phyloP scores from a whole-genome alignment of 1,140 invertebrate genomes.

The Achatina immaculata region DNA sequence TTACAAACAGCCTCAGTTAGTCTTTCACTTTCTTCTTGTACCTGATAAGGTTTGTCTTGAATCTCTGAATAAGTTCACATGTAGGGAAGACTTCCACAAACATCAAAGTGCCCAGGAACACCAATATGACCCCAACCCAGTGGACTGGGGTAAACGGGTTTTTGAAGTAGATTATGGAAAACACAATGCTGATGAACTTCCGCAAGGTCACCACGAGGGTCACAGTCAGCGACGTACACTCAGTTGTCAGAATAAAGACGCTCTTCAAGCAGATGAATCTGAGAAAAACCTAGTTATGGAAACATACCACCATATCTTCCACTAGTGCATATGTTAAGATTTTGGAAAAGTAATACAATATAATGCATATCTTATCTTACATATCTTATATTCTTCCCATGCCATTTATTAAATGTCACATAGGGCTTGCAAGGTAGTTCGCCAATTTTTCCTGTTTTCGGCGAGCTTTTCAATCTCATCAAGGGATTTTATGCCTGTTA shows the following conservation, averaged over 20 bases:
- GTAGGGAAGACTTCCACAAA: constrained; percentile 77
- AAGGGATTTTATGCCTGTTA: too few species aligned
- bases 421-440: too few species aligned
- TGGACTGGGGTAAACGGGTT: constrained; percentile 94
- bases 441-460: too few species aligned
- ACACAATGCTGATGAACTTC: constrained; percentile 93
- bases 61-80: constrained; percentile 67
- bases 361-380: not conserved
- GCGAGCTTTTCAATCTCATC: too few species aligned
- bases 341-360: too few species aligned
- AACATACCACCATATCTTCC: not conserved
- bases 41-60: constrained; percentile 74
- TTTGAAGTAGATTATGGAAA: constrained; percentile 95
- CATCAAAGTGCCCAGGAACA: constrained; percentile 93
- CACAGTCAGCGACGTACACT: constrained; percentile 93
- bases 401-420: too few species aligned
- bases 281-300: constrained; percentile 36
- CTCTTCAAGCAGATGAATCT: constrained; percentile 92
- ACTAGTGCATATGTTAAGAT: not conserved
- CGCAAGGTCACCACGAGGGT: constrained; percentile 95
- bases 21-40: constrained; percentile 11
- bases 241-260: constrained; percentile 94
- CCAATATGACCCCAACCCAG: constrained; percentile 91
- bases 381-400: too few species aligned
- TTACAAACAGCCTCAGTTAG: too few species aligned